Percentiles rank a stretch among this genome's conserved stretches.
These are phyloP conservation scores for Felis chaus DNA, from an alignment of 2,113 vertebrate species.

Conservation along the genomic window DNA sequence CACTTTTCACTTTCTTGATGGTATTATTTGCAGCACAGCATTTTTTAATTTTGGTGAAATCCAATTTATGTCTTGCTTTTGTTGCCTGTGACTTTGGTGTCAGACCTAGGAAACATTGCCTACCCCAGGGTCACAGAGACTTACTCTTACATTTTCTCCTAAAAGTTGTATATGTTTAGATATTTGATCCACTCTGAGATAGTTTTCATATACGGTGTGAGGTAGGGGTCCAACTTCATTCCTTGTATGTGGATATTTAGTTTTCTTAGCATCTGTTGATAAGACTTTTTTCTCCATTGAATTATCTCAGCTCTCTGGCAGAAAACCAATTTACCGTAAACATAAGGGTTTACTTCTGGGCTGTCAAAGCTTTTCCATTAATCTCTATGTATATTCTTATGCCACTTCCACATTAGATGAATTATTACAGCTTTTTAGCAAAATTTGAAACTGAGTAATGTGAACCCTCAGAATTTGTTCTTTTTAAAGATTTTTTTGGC, in stretches of 20 bases:
- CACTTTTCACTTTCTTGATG: too few species aligned
- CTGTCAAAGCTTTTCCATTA: background rate
- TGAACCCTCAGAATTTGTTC: background rate
- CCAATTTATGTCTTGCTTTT: too few species aligned
- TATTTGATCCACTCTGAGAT: background rate
- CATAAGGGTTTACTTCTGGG: background rate
- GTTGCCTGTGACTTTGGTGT: too few species aligned
- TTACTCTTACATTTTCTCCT: background rate
- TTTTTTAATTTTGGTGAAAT: too few species aligned
- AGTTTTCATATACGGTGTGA: background rate
- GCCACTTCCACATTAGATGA: background rate
- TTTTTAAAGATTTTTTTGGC: background rate
- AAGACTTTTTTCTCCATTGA: background rate
- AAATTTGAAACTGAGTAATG: background rate
- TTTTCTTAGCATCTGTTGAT: background rate
- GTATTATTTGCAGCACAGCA: too few species aligned
- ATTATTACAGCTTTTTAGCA: background rate
- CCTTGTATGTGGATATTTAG: background rate
- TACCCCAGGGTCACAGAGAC: too few species aligned
- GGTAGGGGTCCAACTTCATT: background rate
- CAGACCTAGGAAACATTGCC: too few species aligned
- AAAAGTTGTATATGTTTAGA: background rate
- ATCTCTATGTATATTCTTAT: background rate
- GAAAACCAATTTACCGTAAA: background rate
- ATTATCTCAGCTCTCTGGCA: background rate